Conservation (phyloP, 2,888 invertebrate genomes). For the Caenorhabditis japonica region DNA sequence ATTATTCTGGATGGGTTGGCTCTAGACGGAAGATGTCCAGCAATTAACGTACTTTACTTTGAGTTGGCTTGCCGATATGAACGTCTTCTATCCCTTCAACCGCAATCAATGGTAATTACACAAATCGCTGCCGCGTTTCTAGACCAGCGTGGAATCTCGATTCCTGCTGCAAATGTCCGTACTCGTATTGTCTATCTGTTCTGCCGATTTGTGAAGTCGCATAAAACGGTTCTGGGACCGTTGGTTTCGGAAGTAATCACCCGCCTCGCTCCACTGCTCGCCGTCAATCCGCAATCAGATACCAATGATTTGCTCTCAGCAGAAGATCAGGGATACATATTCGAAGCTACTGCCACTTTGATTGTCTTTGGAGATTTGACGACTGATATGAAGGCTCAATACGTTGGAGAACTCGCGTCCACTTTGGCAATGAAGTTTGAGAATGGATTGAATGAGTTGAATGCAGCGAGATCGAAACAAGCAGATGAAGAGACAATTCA, state of each 20-base stretch:
- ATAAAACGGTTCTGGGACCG: slow-evolving; percentile 78
- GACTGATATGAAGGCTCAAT: slow-evolving; percentile 74
- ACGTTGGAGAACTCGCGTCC: slow-evolving; percentile 64
- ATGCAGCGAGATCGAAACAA: slow-evolving; percentile 42
- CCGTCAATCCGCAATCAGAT: slow-evolving; percentile 79
- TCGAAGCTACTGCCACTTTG: slow-evolving; percentile 81
- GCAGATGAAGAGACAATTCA: slow-evolving; percentile 60
- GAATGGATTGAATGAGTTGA: slow-evolving; percentile 50
- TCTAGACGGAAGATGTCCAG: slow-evolving; percentile 57
- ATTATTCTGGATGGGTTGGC: slow-evolving; percentile 43
- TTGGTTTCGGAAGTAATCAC: slow-evolving; percentile 77
- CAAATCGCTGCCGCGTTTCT: slow-evolving; percentile 61
- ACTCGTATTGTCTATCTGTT: slow-evolving; percentile 81
- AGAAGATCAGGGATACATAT: slow-evolving; percentile 81
- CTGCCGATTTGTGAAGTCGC: slow-evolving; percentile 80
- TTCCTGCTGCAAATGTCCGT: slow-evolving; percentile 77
- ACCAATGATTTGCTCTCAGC: slow-evolving; percentile 77
- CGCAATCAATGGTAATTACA: slow-evolving; percentile 43
- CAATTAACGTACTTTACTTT: slow-evolving; percentile 56
- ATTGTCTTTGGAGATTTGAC: slow-evolving; percentile 80
- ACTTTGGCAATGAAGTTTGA: slow-evolving; percentile 63
- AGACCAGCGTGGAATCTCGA: slow-evolving; percentile 61
- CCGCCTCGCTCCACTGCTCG: slow-evolving; percentile 80
- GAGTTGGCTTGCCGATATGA: slow-evolving; percentile 63
- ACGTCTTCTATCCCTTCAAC: slow-evolving; percentile 43